Evolutionary conservation across 2,888 invertebrate genomes (phyloP).

Genomic region (Aelia acuminata): DNA sequence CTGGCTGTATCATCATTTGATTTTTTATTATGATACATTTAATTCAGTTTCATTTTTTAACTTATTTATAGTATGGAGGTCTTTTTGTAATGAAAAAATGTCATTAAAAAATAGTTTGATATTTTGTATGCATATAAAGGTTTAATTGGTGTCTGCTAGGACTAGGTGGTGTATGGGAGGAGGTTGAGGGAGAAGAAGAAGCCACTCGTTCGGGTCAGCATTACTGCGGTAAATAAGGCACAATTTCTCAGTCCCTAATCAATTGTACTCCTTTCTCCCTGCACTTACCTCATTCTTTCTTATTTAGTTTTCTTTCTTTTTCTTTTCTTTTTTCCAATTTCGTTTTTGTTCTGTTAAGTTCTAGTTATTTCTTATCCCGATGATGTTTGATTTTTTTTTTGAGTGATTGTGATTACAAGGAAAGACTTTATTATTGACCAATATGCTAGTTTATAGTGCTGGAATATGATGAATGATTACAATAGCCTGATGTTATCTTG

Average conservation of each 20-base stretch:
- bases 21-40: neutral
- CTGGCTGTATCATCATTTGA: neutral
- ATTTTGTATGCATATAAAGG: conserved; percentile 35
- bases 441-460: neutral
- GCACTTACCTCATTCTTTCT: conserved; percentile 52
- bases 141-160: conserved; percentile 33
- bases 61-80: neutral
- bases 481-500: neutral
- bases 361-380: neutral
- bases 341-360: conserved; percentile 20
- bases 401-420: conserved; percentile 20
- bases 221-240: conserved; percentile 65
- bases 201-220: conserved; percentile 62
- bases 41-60: neutral
- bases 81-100: neutral
- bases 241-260: conserved; percentile 52
- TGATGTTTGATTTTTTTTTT: conserved; percentile 10
- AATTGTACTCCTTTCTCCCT: conserved; percentile 52
- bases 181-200: conserved; percentile 58
- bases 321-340: conserved; percentile 21
- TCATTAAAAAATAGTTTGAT: neutral
- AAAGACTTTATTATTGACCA: neutral
- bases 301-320: conserved; percentile 25
- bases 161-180: conserved; percentile 59
- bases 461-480: neutral